Conservation (phyloP, 1,140 invertebrate species). For the Meloidogyne floridensis region DNA sequence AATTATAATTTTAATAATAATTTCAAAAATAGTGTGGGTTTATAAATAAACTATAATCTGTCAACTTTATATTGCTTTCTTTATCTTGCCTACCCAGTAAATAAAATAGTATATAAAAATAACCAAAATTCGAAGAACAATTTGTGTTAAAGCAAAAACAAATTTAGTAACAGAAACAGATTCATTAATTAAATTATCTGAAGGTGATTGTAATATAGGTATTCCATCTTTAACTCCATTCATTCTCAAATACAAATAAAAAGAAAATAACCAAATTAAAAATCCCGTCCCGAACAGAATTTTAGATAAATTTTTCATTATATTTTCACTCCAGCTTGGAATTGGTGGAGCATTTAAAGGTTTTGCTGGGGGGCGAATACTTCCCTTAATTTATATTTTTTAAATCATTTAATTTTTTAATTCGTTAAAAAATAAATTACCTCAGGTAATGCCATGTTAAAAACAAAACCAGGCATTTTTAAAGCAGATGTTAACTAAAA, state of each 20-base stretch:
- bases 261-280: conserved; percentile 20
- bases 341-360: not conserved
- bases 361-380: not conserved
- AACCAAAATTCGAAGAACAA: not conserved
- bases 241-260: not conserved
- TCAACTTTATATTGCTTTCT: no score
- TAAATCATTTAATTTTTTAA: no score
- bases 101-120: no score
- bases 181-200: conserved; percentile 9
- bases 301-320: conserved; percentile 8
- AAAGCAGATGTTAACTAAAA: not conserved
- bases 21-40: no score
- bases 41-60: no score
- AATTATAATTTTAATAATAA: no score
- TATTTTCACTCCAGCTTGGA: not conserved
- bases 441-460: conserved; percentile 1
- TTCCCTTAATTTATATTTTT: not conserved
- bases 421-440: not conserved
- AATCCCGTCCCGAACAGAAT: conserved; percentile 1
- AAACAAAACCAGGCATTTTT: not conserved
- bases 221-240: not conserved
- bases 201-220: not conserved
- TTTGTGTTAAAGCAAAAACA: not conserved
- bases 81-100: no score
- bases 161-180: conserved; percentile 5